phyloP scores from a whole-genome alignment of 2,113 vertebrate genomes.

The Tapirus terrestris region DNA sequence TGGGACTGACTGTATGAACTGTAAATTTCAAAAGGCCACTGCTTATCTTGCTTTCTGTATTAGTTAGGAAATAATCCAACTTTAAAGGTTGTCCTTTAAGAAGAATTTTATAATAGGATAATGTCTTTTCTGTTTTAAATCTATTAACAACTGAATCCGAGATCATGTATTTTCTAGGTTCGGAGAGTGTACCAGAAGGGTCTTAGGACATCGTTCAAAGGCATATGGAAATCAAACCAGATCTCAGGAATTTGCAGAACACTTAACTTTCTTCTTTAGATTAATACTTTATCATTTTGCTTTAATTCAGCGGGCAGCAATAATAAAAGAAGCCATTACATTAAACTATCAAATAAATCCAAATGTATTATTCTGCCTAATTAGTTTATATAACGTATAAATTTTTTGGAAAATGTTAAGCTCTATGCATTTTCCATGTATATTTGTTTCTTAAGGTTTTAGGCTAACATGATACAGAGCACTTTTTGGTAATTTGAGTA shows the following conservation, averaged over 20 bases:
- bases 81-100: slow-evolving; percentile 32
- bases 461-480: neutral
- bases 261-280: neutral
- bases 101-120: neutral
- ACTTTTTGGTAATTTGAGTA: slow-evolving; percentile 50
- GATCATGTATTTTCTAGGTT: neutral
- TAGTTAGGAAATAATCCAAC: slow-evolving; percentile 54
- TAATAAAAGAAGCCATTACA: slow-evolving; percentile 25
- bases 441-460: slow-evolving; percentile 51
- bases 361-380: neutral
- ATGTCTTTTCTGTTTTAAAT: slow-evolving; percentile 18
- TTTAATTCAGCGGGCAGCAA: neutral
- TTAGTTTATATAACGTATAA: slow-evolving; percentile 24
- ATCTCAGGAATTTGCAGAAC: neutral
- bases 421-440: slow-evolving; percentile 28
- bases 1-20: neutral
- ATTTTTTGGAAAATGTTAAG: neutral
- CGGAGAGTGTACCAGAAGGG: neutral
- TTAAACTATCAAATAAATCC: neutral
- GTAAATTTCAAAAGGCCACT: slow-evolving; percentile 48
- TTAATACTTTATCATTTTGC: neutral
- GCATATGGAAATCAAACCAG: neutral
- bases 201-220: neutral
- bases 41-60: neutral
- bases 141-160: neutral